phyloP scores from a whole-genome alignment of 2,888 invertebrate species.

The Actias luna region DNA sequence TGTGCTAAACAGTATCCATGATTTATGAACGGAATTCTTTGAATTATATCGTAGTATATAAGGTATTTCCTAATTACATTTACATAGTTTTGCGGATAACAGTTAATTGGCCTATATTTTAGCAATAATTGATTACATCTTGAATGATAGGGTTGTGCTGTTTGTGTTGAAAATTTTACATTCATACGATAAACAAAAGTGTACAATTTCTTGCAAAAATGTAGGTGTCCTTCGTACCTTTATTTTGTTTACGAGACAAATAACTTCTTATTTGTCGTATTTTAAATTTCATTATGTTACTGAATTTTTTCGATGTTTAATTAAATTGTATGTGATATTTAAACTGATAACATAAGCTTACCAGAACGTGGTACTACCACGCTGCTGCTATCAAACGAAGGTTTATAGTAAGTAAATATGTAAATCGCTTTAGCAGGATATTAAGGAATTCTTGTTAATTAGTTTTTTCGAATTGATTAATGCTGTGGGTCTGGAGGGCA shows the following conservation, averaged over 20 bases:
- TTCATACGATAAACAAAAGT: neutral
- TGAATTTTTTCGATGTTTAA: too few relatives aligned
- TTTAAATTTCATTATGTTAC: too few relatives aligned
- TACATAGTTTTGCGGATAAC: neutral
- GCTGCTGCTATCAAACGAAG: too few relatives aligned
- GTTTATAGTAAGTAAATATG: too few relatives aligned
- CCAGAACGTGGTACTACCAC: too few relatives aligned
- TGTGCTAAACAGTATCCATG: neutral
- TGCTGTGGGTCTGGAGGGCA: too few relatives aligned
- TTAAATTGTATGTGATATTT: too few relatives aligned
- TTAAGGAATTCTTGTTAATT: too few relatives aligned
- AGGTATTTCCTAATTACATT: neutral
- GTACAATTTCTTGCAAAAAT: neutral
- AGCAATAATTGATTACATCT: neutral
- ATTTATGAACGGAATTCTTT: neutral
- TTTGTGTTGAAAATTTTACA: neutral
- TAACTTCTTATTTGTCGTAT: too few relatives aligned
- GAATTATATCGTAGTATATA: neutral
- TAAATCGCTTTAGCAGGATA: too few relatives aligned
- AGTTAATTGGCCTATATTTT: slow-evolving; percentile 2
- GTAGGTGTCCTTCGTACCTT: neutral
- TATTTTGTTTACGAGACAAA: neutral
- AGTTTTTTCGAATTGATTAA: too few relatives aligned
- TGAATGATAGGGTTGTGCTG: neutral
- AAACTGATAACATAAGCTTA: too few relatives aligned